These are phyloP conservation scores for Drosophila eohydei DNA, from an alignment of 2,888 invertebrate species.

Conservation along the genomic window DNA sequence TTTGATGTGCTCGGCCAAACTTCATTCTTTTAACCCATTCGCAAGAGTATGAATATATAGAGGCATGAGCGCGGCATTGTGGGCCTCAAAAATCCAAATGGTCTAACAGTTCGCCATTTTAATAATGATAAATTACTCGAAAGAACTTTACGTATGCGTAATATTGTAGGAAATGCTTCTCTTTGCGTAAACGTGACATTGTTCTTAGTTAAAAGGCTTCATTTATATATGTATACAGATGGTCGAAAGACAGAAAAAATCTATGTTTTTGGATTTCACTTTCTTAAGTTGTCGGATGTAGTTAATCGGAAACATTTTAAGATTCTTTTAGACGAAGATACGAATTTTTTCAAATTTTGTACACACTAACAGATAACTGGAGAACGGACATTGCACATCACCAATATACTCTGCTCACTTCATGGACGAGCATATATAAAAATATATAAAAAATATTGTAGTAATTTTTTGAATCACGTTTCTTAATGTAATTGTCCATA, in stretches of 20 bases:
- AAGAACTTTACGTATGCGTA: neutral
- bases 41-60: constrained; percentile 1
- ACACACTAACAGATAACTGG: too few species aligned
- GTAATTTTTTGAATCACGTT: constrained; percentile 5
- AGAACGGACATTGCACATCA: neutral
- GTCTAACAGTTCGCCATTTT: constrained; percentile 11
- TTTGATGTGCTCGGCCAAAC: neutral
- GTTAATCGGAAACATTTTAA: too few species aligned
- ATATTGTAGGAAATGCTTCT: neutral
- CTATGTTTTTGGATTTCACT: too few species aligned
- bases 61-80: constrained; percentile 5
- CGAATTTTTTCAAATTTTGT: too few species aligned
- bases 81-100: neutral
- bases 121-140: constrained; percentile 13
- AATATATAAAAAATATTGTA: neutral
- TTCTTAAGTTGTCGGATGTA: too few species aligned
- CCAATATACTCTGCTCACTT: neutral
- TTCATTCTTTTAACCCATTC: neutral
- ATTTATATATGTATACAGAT: too few species aligned
- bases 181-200: neutral
- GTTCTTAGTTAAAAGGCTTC: too few species aligned
- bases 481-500: constrained; percentile 22
- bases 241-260: too few species aligned
- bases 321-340: too few species aligned
- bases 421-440: neutral